phyloP scores from a whole-genome alignment of 2,797 vertebrate species.

The Ispidina lecontei region DNA sequence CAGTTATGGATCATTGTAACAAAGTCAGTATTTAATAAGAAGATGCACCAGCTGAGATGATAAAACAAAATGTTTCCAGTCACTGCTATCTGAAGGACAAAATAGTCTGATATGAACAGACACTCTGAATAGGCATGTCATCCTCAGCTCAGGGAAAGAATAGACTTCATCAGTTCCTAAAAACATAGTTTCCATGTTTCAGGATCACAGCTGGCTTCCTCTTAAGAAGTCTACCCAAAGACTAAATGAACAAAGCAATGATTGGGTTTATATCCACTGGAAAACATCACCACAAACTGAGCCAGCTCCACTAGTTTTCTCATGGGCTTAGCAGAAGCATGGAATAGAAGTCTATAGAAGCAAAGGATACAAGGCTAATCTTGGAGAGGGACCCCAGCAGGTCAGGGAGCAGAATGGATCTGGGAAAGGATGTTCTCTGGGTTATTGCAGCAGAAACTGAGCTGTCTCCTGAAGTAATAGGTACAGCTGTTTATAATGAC shows the following conservation, averaged over 20 bases:
- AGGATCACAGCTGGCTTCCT: conserved; percentile 11
- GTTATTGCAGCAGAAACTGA: not conserved
- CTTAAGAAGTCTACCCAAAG: not conserved
- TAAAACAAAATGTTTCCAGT: conserved; percentile 61
- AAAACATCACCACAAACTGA: not conserved
- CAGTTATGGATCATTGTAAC: conserved; percentile 48
- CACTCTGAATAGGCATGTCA: conserved; percentile 32
- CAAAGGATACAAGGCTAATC: not conserved
- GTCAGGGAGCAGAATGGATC: not conserved
- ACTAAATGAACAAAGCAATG: not conserved
- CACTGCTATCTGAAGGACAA: conserved; percentile 42
- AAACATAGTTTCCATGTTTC: conserved; percentile 14
- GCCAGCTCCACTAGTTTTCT: not conserved
- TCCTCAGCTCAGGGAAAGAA: conserved; percentile 6
- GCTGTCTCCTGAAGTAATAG: not conserved
- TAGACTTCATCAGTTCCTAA: conserved; percentile 19
- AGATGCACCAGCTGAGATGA: conserved; percentile 33
- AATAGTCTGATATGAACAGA: conserved; percentile 28
- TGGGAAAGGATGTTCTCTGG: not conserved
- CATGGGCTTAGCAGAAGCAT: not conserved
- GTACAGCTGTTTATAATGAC: not conserved
- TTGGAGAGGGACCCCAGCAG: not conserved
- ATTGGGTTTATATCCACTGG: not conserved
- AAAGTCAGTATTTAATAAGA: conserved; percentile 60
- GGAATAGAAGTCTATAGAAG: not conserved